Base-by-base conservation (phyloP, 92 coral and sea anemone species). In the Heteractis magnifica region DNA sequence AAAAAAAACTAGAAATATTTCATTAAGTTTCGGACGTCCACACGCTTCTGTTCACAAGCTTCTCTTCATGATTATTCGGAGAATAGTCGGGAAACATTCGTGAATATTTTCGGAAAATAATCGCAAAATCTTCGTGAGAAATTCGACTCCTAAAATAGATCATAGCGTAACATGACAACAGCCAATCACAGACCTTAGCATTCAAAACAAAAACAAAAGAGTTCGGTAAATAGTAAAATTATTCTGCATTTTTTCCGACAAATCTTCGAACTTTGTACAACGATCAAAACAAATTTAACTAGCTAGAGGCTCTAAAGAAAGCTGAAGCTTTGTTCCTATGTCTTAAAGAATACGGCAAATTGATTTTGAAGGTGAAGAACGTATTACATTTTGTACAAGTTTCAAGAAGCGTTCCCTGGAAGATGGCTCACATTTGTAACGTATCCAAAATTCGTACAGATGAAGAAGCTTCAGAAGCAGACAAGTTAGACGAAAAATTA, bases 121-220 rank as follows among this genome's bases (percentile, higher is more conserved):
- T 62, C 73, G 73, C 48, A 68, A 26, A 7, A 26, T 68, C 73
- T 26, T 68, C 73, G 73, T 20, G 11, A 68, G 9, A 3, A 5
- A 21, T 20, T 26, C 50, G 73, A 21, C 10, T 3, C 7, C 50
- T 18, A 11, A 85, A 85, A 65, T 85, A 85, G 88, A 53, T 26
- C n/a, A 65, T 88, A 56, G 49, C 76, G 85, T 88, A 62, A 21
- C 58, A 44, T 56, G 21, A 65, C 84, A 79, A 83, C 88, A 70
- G 64, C 91, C 91, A 88, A 88, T 88, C 91, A 79, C 53, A 84
- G 59, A 41, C 77, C 4, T 70, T 85, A n/a, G 88, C 78, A 51
- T 58, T 72, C 76, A 55, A 76, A 76, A 65, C 23, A 62, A 81
- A 49, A 68, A 81, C 83, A 79, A 79, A 68, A 64, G 26, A 6